Evolutionary conservation across 2,113 vertebrate genomes (phyloP), one percentile per base, ranked within the genome.

Genomic region (Sylvietta virens): DNA sequence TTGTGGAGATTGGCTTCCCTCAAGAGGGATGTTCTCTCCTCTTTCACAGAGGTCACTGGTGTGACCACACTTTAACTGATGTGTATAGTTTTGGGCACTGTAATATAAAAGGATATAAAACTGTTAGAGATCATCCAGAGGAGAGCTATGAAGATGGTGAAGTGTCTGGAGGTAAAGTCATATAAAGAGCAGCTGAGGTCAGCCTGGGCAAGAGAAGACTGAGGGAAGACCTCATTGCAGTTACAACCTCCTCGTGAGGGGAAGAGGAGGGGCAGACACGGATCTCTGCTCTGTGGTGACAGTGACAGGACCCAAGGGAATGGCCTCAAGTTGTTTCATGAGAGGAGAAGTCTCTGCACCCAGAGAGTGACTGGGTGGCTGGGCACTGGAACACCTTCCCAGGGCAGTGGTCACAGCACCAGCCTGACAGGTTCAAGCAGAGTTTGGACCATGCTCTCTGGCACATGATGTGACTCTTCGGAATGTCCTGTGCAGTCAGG

Each of bases 381-480:
- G 31, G 37, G 8, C 39, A n/a, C 45, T 58, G 51, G 51, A 65
- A 4, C 23, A 66, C 12, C 8, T 66, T 44, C 19, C 28, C 51
- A 57, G 31, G 27, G 19, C 6, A 44, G 35, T 27, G 35, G 37
- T 24, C 50, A 88, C 51, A 58, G 67, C 51, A 57, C 15, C 67
- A 51, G 22, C 51, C 42, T 57, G 31, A 10, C 33, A 44, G 58
- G 2, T 8, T 66, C 44, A 58, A 42, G 10, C 37, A 24, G 15
- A 0, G 0, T 44, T 58, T 45, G 77, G 33, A n/a, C 45, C 73
- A 33, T 1, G 1, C 5, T n/a, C 33, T 21, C 44, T 13, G 44
- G 77, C 27, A 33, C 8, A 24, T 0, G 19, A 15, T 50, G 30
- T 22, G 70, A 61, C 56, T 42, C 62, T 19, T 27, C 14, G 21